A percentile compares a stretch with the other conserved stretches of the same genome.
These are phyloP conservation scores for Lasioglossum figueresi DNA, from an alignment of 2,888 invertebrate species.

Conservation along the genomic window DNA sequence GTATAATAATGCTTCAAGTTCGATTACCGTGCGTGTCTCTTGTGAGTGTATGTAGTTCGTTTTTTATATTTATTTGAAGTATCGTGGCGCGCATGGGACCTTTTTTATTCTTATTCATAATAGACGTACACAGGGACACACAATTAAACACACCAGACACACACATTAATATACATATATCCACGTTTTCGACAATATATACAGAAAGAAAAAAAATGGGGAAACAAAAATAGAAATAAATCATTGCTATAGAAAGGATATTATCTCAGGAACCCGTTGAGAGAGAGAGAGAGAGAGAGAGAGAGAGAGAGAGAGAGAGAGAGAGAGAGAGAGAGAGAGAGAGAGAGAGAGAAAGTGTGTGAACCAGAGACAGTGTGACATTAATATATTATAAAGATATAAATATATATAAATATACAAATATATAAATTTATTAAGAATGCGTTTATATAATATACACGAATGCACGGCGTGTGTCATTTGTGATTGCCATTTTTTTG, in stretches of 20 bases:
- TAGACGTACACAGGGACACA: background rate
- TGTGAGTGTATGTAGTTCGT: constrained; percentile 38
- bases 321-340: background rate
- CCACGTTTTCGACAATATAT: constrained; percentile 25
- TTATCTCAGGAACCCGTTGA: constrained; percentile 67
- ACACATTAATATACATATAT: constrained; percentile 16
- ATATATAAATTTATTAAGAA: constrained; percentile 43
- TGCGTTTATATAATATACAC: constrained; percentile 44
- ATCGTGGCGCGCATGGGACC: constrained; percentile 26
- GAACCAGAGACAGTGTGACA: constrained; percentile 54
- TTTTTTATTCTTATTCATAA: constrained; percentile 13
- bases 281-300: constrained; percentile 29
- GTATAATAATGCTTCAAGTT: constrained; percentile 36
- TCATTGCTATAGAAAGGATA: constrained; percentile 58
- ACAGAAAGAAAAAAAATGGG: background rate
- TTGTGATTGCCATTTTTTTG: constrained; percentile 58
- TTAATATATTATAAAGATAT: constrained; percentile 60
- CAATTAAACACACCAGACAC: constrained; percentile 7
- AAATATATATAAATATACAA: background rate
- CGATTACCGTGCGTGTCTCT: constrained; percentile 22
- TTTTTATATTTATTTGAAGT: constrained; percentile 55
- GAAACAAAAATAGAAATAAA: constrained; percentile 24
- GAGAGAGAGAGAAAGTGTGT: background rate
- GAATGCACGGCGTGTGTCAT: constrained; percentile 35
- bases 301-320: background rate